Evolutionary conservation across 2,113 vertebrate genomes (phyloP).

Genomic region (Campylomormyrus numenius): DNA sequence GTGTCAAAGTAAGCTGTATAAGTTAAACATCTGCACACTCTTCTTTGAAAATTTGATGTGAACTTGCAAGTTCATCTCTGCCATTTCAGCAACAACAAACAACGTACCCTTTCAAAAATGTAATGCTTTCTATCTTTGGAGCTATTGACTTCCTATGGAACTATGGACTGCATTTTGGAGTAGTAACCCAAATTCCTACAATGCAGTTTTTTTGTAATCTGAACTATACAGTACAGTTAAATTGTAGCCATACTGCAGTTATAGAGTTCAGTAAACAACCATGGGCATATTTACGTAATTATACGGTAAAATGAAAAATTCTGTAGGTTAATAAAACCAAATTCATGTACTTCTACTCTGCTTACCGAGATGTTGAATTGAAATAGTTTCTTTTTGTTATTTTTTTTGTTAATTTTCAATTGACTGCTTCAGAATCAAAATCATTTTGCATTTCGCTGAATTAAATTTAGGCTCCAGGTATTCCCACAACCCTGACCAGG

Average conservation of each 20-base stretch:
- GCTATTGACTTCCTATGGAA: not conserved
- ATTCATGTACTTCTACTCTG: not conserved
- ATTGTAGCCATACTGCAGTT: not conserved
- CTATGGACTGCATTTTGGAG: not conserved
- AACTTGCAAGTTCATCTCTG: not conserved
- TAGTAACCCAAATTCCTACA: not conserved
- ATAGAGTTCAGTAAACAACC: not conserved
- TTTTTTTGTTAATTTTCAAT: not conserved
- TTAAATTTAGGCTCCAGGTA: not conserved
- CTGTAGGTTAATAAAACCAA: not conserved
- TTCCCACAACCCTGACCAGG: not conserved
- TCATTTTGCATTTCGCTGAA: not conserved
- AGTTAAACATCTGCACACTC: not conserved
- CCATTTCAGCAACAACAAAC: not conserved
- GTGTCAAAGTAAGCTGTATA: not conserved
- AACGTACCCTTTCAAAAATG: not conserved
- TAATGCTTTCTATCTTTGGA: not conserved
- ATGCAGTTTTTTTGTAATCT: not conserved
- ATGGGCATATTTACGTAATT: not conserved
- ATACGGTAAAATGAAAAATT: not conserved
- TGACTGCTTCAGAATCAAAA: not conserved
- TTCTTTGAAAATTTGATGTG: not conserved
- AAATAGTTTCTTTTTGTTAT: not conserved
- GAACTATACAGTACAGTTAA: not conserved
- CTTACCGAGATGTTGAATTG: not conserved